These are phyloP conservation scores for Sphenopsis melanotis DNA, from an alignment of 2,797 vertebrate species.

Conservation along the genomic window DNA sequence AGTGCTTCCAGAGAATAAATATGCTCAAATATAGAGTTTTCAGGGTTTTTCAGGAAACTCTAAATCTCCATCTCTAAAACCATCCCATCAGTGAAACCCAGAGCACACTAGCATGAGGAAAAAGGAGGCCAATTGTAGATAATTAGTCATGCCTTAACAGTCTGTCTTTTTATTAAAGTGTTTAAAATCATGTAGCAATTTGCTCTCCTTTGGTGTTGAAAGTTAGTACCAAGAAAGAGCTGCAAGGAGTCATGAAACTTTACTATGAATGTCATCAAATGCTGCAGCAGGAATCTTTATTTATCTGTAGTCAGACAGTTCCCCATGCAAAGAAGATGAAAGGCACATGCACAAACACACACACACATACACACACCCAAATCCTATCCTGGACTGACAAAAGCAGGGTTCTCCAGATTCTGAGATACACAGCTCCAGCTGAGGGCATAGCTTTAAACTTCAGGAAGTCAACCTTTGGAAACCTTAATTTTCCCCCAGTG, in stretches of 20 bases:
- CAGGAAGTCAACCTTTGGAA: background rate
- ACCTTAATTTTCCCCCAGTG: background rate
- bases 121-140: background rate
- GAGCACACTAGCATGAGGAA: background rate
- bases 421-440: background rate
- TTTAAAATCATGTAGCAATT: background rate
- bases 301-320: background rate
- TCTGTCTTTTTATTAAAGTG: background rate
- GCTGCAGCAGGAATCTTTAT: background rate
- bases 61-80: background rate
- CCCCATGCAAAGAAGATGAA: background rate
- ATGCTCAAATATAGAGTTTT: background rate
- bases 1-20: background rate
- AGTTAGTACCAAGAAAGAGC: background rate
- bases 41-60: background rate
- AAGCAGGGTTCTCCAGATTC: background rate
- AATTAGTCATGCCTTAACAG: background rate
- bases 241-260: background rate
- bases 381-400: background rate
- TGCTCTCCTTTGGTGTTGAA: background rate
- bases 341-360: background rate
- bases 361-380: fast-evolving
- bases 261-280: background rate
- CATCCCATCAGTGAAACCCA: background rate
- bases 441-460: background rate